Conservation (phyloP, 2,888 invertebrate species). For the Prosapia bicincta region DNA sequence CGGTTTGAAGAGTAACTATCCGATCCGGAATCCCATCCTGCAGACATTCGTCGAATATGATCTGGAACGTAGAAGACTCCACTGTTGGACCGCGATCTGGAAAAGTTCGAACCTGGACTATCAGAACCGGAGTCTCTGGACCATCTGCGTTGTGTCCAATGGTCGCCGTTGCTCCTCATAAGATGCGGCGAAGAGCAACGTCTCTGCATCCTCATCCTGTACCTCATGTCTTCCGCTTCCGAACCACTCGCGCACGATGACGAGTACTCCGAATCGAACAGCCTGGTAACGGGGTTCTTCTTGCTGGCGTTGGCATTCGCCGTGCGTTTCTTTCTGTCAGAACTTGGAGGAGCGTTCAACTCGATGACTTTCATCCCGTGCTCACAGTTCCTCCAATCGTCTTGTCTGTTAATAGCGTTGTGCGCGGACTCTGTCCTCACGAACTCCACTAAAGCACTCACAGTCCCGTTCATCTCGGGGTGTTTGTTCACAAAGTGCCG, state of each 20-base stretch:
- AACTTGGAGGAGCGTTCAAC: slow-evolving; percentile 65
- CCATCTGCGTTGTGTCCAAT: slow-evolving; percentile 60
- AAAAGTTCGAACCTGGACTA: slow-evolving; percentile 59
- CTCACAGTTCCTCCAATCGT: slow-evolving; percentile 47
- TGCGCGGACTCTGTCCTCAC: slow-evolving; percentile 83
- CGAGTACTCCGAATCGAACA: slow-evolving; percentile 59
- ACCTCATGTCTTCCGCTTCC: slow-evolving; percentile 51
- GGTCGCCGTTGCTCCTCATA: slow-evolving; percentile 54
- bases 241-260: slow-evolving; percentile 54
- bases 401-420: slow-evolving; percentile 68
- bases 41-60: slow-evolving; percentile 58
- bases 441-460: slow-evolving; percentile 90
- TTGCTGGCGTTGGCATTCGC: slow-evolving; percentile 53
- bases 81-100: slow-evolving; percentile 55
- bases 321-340: slow-evolving; percentile 67
- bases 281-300: slow-evolving; percentile 50
- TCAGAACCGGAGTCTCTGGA: slow-evolving; percentile 47
- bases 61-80: slow-evolving; percentile 56
- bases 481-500: slow-evolving; percentile 88
- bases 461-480: slow-evolving; percentile 79
- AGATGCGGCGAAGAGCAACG: slow-evolving; percentile 50
- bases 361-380: slow-evolving; percentile 69
- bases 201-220: slow-evolving; percentile 43
- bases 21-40: slow-evolving; percentile 61
- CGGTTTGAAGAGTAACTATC: slow-evolving; percentile 45